A percentile compares a stretch with the other conserved stretches of the same genome.
phyloP scores from a whole-genome alignment of 2,797 vertebrate species.

The Naso thynnoides region DNA sequence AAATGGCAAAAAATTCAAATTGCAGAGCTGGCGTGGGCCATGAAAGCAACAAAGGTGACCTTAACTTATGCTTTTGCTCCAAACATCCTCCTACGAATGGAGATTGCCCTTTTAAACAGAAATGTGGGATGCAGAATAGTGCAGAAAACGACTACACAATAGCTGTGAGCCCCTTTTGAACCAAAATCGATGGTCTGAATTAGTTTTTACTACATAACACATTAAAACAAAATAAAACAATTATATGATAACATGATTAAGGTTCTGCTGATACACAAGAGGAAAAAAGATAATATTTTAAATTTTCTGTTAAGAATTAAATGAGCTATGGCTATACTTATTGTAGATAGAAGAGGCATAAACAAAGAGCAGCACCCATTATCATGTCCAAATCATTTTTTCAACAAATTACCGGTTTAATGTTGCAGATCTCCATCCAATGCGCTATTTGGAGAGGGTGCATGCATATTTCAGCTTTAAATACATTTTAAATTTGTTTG shows the following conservation, averaged over 20 bases:
- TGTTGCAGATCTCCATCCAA: constrained; percentile 45
- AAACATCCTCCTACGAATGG: constrained; percentile 72
- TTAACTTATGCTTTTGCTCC: constrained; percentile 59
- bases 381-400: constrained; percentile 56
- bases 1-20: constrained; percentile 74
- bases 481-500: constrained; percentile 28
- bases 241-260: constrained; percentile 35
- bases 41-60: constrained; percentile 75
- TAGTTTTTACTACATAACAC: constrained; percentile 15
- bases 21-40: constrained; percentile 48
- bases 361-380: constrained; percentile 56
- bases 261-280: constrained; percentile 32
- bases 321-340: constrained; percentile 62
- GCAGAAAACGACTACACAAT: constrained; percentile 21
- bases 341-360: constrained; percentile 52
- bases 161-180: constrained; percentile 30
- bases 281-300: constrained; percentile 34
- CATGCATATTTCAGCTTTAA: constrained; percentile 37
- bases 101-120: constrained; percentile 68
- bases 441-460: constrained; percentile 6
- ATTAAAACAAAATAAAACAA: constrained; percentile 30
- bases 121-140: constrained; percentile 52
- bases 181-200: constrained; percentile 20
- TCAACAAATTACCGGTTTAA: constrained; percentile 64
- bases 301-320: constrained; percentile 60